These are phyloP conservation scores for Ceratotherium simum DNA, from an alignment of 2,113 vertebrate species.

Conservation along the genomic window DNA sequence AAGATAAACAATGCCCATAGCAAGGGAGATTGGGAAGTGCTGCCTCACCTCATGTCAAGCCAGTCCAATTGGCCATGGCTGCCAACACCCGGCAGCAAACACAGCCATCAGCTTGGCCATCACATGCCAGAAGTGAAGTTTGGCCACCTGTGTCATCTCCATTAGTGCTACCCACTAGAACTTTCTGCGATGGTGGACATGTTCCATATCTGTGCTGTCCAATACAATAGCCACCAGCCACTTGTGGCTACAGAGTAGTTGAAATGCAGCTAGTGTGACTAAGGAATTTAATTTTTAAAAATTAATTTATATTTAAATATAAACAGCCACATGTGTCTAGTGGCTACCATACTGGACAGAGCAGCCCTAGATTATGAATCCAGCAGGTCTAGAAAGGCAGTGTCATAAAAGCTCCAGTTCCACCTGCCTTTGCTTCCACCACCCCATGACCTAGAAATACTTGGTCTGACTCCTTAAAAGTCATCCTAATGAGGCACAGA, in stretches of 20 bases:
- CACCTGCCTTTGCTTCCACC: not conserved
- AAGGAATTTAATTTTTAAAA: not conserved
- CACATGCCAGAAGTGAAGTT: not conserved
- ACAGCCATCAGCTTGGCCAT: not conserved
- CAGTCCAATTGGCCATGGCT: not conserved
- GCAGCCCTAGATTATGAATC: not conserved
- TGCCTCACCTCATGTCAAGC: not conserved
- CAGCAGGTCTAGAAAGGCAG: not conserved
- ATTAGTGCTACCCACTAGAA: not conserved
- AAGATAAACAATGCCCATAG: not conserved
- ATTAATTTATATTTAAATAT: not conserved
- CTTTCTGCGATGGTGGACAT: not conserved
- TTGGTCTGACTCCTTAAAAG: slow-evolving; percentile 7
- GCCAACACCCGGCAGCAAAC: not conserved
- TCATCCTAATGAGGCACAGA: not conserved
- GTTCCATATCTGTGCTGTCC: not conserved
- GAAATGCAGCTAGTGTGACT: not conserved
- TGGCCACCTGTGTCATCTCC: not conserved
- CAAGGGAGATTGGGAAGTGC: not conserved
- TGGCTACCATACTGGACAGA: not conserved
- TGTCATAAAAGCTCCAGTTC: not conserved
- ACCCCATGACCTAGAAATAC: not conserved
- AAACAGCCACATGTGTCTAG: not conserved
- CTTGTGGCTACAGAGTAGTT: not conserved
- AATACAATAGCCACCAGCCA: not conserved